Conservation (phyloP, 2,797 vertebrate species). For the Rhinogobio ventralis region DNA sequence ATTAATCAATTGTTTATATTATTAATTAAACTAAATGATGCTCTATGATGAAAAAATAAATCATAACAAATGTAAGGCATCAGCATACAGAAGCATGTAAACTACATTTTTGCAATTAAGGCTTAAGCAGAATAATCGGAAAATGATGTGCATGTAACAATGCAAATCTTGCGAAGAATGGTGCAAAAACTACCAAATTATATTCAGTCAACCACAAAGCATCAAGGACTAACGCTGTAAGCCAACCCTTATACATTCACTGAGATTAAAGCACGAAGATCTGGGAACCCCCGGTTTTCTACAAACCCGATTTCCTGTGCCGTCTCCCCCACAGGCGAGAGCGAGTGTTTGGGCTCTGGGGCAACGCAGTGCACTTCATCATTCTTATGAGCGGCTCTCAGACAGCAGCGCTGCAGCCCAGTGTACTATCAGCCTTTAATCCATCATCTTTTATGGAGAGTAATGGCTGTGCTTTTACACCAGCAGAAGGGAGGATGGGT, state of each 20-base stretch:
- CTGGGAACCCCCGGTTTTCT: conserved; percentile 37
- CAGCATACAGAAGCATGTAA: background rate
- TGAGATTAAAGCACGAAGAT: conserved; percentile 56
- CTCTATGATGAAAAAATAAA: too few species aligned
- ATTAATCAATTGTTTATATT: too few species aligned
- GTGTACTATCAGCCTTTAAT: conserved; percentile 79
- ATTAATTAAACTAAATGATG: too few species aligned
- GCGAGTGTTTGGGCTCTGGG: conserved; percentile 74
- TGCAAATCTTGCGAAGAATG: background rate
- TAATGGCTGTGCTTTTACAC: conserved; percentile 80
- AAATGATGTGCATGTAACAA: background rate
- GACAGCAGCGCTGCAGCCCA: conserved; percentile 70
- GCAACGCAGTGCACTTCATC: conserved; percentile 80
- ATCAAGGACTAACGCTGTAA: conserved; percentile 22
- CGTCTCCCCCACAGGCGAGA: conserved; percentile 68
- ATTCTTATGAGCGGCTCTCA: conserved; percentile 81
- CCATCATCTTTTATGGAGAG: conserved; percentile 87
- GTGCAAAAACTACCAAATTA: background rate
- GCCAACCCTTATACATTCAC: conserved; percentile 25
- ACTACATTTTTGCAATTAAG: background rate
- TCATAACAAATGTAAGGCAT: too few species aligned
- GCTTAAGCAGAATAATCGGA: background rate
- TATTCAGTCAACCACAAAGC: conserved; percentile 19
- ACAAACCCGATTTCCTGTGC: conserved; percentile 68
- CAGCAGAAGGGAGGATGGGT: conserved; percentile 66